Conservation (phyloP, 2,113 vertebrate genomes). For the Haliaeetus leucogaster region DNA sequence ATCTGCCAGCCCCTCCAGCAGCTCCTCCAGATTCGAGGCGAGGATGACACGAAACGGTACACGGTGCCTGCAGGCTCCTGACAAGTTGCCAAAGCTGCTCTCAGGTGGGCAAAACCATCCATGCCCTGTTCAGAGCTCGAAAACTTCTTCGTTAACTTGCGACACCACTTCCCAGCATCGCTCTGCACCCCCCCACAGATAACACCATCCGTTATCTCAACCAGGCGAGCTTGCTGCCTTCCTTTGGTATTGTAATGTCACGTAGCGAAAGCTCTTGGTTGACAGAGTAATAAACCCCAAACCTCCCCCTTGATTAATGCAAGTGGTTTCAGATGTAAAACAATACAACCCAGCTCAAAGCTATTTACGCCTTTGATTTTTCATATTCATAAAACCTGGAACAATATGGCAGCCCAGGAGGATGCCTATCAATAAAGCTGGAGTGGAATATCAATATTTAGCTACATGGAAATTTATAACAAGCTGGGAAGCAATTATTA, state of each 20-base stretch:
- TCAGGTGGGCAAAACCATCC: background rate
- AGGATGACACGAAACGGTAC: background rate
- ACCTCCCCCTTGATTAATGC: background rate
- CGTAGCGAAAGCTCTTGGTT: background rate
- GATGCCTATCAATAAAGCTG: slow-evolving; percentile 3
- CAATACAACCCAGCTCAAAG: background rate
- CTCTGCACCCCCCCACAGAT: background rate
- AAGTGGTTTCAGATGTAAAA: background rate
- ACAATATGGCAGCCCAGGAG: background rate
- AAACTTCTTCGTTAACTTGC: background rate
- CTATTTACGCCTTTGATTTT: slow-evolving; percentile 35
- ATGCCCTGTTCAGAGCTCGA: background rate
- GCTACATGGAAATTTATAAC: slow-evolving; percentile 26
- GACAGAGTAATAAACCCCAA: background rate
- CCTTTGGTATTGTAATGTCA: background rate
- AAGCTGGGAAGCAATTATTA: background rate
- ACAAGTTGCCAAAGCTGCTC: background rate
- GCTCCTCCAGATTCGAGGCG: accelerated
- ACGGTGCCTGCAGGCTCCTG: accelerated
- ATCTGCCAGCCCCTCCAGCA: background rate
- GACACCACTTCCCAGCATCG: accelerated
- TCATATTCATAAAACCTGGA: slow-evolving; percentile 19
- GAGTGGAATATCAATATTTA: slow-evolving; percentile 54
- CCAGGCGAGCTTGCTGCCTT: accelerated
- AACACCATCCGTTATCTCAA: background rate